Conservation (phyloP, 2,113 vertebrate genomes). For the Pygoscelis adeliae region DNA sequence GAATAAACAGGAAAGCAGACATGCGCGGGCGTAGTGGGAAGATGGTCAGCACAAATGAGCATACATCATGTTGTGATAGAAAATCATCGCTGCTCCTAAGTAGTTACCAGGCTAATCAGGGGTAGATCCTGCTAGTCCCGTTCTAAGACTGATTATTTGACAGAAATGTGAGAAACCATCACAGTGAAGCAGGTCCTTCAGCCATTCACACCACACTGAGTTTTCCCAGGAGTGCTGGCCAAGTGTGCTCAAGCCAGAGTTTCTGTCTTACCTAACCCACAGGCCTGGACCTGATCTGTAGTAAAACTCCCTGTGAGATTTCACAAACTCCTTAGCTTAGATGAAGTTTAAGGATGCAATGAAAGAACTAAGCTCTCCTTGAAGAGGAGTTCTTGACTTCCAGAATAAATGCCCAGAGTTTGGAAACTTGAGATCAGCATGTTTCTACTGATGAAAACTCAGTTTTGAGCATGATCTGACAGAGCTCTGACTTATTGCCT, state of each 20-base stretch:
- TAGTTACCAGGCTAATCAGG: background rate
- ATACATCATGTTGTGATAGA: background rate
- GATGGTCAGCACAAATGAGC: background rate
- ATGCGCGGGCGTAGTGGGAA: background rate
- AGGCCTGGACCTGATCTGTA: background rate
- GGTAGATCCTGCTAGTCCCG: background rate
- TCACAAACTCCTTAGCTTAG: background rate
- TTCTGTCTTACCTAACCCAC: conserved; percentile 30
- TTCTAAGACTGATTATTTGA: background rate
- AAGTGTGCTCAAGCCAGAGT: background rate
- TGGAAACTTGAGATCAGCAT: background rate
- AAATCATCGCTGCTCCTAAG: background rate
- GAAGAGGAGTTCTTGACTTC: background rate
- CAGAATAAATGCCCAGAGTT: background rate
- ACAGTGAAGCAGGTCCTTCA: background rate
- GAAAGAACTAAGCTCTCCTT: background rate
- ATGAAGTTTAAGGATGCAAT: background rate
- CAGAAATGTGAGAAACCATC: background rate
- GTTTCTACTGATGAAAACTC: background rate
- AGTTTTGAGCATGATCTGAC: background rate
- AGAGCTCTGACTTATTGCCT: background rate
- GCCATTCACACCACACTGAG: background rate
- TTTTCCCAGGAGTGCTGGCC: background rate
- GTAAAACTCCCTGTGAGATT: background rate
- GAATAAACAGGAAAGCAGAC: background rate